Base-by-base conservation (phyloP, 2,888 invertebrate genomes). In the Bombylius discolor region DNA sequence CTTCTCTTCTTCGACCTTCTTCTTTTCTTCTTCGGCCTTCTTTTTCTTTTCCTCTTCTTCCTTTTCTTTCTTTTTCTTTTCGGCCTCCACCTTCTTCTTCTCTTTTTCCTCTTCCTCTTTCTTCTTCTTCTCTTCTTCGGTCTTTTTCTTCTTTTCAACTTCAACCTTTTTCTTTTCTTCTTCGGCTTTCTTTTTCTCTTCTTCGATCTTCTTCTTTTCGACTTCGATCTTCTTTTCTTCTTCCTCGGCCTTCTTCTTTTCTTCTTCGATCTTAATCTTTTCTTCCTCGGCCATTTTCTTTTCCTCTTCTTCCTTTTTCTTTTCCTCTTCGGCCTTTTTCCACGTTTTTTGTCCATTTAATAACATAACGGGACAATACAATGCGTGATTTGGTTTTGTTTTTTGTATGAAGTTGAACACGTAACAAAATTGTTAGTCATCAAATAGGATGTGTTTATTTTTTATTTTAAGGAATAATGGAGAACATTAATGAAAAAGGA, bases 201-300 rank as follows among this genome's bases (percentile, higher is more conserved):
- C 59, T 58, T 66, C 49, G 31, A 50, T 53, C 53, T 57, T 55
- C 57, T 59, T 59, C 42, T 56, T 53, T 45, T 56, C 57, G 51
- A 48, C 48, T 5, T 39, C 33, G 9, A 58, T 58, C 47, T 59
- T 55, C 45, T 52, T 50, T 12, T 53, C 57, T 58, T 74, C 76
- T 62, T 77, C 77, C 23, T 76, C 68, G 67, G 76, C 75, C 63
- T 79, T 79, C 23, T 79, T 71, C 61, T 77, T 74, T 56, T 75
- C 70, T 58, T 34, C 42, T 9, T 23, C 52, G 23, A 48, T 59
- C 55, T 61, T 59, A 11, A 75, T 77, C 68, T 78, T 77, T 64
- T 78, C 76, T 13, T 61, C 63, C n/a, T 58, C 59, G 66, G 76
- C 76, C 64, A 77, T 77, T 51, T 78, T 76, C 62, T 77, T 77